Conservation (phyloP, 1,140 invertebrate genomes). For the Caenorhabditis briggsae region DNA sequence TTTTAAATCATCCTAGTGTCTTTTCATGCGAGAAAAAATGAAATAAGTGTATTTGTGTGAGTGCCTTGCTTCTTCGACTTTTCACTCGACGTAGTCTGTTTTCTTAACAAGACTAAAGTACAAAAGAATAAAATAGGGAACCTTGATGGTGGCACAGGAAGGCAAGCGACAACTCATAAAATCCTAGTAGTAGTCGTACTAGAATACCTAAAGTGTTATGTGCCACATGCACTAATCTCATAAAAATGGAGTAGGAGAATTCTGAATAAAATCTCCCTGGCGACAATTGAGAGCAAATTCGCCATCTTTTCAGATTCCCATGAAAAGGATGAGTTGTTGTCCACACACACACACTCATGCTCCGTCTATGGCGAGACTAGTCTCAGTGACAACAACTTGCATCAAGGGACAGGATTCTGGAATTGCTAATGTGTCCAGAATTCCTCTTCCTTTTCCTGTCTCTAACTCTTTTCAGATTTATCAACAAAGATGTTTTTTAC, state of each 20-base stretch:
- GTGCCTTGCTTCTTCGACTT: neutral
- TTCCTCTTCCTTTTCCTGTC: neutral
- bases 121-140: constrained; percentile 25
- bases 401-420: constrained; percentile 10
- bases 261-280: neutral
- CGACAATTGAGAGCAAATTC: constrained; percentile 8
- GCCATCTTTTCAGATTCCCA: neutral
- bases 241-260: neutral
- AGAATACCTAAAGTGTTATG: neutral
- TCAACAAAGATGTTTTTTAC: constrained; percentile 44
- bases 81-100: neutral
- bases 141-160: neutral
- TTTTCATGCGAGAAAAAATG: constrained; percentile 27
- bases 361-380: constrained; percentile 1
- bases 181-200: neutral
- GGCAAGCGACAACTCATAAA: neutral
- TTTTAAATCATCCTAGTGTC: constrained; percentile 46
- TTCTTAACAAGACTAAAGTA: constrained; percentile 32
- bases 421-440: constrained; percentile 33
- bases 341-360: neutral
- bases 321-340: constrained; percentile 12
- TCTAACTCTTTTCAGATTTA: neutral
- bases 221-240: neutral
- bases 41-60: neutral
- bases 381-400: constrained; percentile 13